Base-by-base conservation (phyloP, 1,140 invertebrate species). In the Drosophila nannoptera region DNA sequence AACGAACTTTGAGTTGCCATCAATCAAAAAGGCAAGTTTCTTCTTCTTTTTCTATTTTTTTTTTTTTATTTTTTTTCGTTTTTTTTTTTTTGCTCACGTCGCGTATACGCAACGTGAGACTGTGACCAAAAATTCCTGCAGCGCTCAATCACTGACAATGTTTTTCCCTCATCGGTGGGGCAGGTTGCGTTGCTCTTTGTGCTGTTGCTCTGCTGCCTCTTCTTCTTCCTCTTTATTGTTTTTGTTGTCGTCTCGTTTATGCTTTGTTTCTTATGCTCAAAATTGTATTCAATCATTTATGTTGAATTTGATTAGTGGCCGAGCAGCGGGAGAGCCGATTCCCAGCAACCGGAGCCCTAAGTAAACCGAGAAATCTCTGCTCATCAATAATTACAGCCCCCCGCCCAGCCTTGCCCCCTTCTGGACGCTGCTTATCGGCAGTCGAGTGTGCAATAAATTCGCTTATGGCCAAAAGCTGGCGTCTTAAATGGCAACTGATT, bases 281-380 rank as follows among this genome's bases (percentile, higher is more conserved):
- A 80, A 86, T 80, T 80, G 59, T 77, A 86, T 86, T 84, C 81
- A 77, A 84, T 84, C 81, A 84, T 86, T 84, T 86, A 84, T 81
- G 81, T 72, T 81, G 80, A 84, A 84, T 84, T 84, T 81, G 81
- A 84, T 84, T 84, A 84, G 78, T 62, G 53, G 61, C 49, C 29
- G 48, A 7, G n/a, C 8, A 1, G 40, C 31, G 22, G 31, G 11
- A 36, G 6, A 52, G 32, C 12, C 61, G 46, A 56, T 66, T 56
- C 42, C 48, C 22, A 36, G 73, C 60, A 70, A 69, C 48, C 60
- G 68, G 38, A 68, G 42, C 59, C 54, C 62, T 40, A 65, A 73
- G 54, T 61, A 54, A 59, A 78, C 62, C 38, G 33, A 22, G 22
- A 62, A 74, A 71, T 72, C 42, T 55, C 60, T 38, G 53, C 64